Base-by-base conservation (phyloP, 2,797 vertebrate genomes). In the Oreortyx pictus region DNA sequence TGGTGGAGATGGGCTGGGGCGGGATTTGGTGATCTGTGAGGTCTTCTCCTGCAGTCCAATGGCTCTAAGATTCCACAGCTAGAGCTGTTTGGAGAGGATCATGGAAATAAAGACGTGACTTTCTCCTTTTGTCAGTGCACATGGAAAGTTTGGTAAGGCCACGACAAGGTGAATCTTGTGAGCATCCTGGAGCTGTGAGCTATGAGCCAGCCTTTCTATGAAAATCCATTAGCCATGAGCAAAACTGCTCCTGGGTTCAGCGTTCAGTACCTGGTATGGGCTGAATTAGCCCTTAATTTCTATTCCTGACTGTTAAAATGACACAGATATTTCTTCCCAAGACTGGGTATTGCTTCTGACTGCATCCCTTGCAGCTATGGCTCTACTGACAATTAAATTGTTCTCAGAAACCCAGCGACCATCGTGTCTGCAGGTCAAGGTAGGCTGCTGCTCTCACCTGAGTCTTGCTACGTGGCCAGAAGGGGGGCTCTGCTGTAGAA, bases 251-350 rank as follows among this genome's bases (percentile, higher is more conserved):
- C 70, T 88, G 35, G 82, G 47, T 74, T 89, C 37, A 14, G 82
- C 64, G 73, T 93, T 94, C 82, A 86, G 60, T 83, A 93, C 87
- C 82, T 88, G 93, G 88, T 94, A 91, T 0, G 1, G 65, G 71
- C 74, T 95, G 94, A 93, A 92, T 94, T 89, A 83, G 90, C 78
- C 73, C 73, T 39, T 92, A 94, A 95, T 95, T 96, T 93, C 90
- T 89, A 67, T 88, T 52, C 35, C 76, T 94, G 86, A 33, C 56
- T 86, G 85, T 93, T 93, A 89, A 79, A 95, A 90, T 92, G 67
- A 83, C 88, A 92, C 70, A 66, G 93, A 90, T 47, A 1, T 80
- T 93, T 94, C 85, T 78, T 82, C 78, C 9, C 74, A 92, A 83
- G 82, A 57, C 0, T 7, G 68, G 61, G 27, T 92, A 54, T 87